These are phyloP conservation scores for Acrobasis consociella DNA, from an alignment of 2,888 invertebrate species.

Conservation along the genomic window DNA sequence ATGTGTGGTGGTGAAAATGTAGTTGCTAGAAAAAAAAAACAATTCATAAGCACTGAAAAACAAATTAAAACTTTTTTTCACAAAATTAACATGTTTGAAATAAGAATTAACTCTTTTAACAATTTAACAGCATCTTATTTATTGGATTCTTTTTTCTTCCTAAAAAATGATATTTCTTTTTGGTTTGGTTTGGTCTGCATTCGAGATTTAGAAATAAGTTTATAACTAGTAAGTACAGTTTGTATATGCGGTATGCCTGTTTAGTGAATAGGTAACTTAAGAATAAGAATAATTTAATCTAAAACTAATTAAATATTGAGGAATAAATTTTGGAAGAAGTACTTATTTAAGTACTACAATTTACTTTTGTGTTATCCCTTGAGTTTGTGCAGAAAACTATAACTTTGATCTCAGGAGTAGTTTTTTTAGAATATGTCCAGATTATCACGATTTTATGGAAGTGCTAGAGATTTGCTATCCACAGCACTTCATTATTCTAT, in stretches of 20 bases:
- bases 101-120: not conserved
- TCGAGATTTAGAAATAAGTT: not conserved
- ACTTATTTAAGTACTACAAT: too few relatives aligned
- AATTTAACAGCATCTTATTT: not conserved
- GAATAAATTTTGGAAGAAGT: too few relatives aligned
- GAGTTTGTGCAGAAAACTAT: too few relatives aligned
- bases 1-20: slow-evolving; percentile 4
- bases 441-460: not conserved
- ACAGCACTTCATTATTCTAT: too few relatives aligned
- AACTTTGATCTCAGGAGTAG: too few relatives aligned
- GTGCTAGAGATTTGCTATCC: too few relatives aligned
- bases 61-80: not conserved
- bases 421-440: not conserved
- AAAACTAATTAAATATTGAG: too few relatives aligned
- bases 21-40: not conserved
- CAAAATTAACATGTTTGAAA: not conserved
- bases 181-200: not conserved
- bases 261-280: too few relatives aligned
- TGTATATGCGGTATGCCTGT: too few relatives aligned
- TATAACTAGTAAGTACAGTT: too few relatives aligned
- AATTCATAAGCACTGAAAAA: not conserved
- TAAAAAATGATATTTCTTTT: not conserved
- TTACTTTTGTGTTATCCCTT: too few relatives aligned
- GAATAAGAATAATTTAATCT: too few relatives aligned
- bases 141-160: not conserved